phyloP scores from a whole-genome alignment of 1,140 invertebrate genomes.

The Drosophila novamexicana region DNA sequence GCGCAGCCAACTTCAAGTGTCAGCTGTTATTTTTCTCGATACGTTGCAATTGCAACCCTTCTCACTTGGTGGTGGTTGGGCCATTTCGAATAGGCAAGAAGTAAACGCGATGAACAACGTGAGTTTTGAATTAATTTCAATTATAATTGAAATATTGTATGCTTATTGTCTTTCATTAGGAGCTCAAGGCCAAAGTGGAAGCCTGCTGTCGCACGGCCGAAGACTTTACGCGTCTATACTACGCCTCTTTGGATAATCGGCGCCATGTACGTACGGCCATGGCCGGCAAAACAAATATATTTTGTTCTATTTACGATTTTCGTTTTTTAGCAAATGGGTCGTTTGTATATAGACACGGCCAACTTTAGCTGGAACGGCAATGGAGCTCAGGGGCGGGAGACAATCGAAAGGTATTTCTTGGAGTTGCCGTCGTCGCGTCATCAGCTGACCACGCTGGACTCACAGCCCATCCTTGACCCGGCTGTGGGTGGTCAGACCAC shows the following conservation, averaged over 20 bases:
- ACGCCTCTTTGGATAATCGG: conserved; percentile 92
- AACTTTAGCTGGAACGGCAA: conserved; percentile 95
- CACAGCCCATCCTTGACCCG: conserved; percentile 90
- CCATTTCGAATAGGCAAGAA: not conserved
- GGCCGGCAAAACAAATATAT: conserved; percentile 17
- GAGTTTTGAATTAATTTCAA: not conserved
- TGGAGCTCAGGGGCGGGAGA: conserved; percentile 89
- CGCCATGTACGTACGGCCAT: conserved; percentile 88
- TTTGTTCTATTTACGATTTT: not conserved
- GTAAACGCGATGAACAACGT: conserved; percentile 34
- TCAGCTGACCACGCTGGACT: conserved; percentile 89
- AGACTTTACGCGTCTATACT: conserved; percentile 93
- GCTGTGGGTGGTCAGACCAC: conserved; percentile 89
- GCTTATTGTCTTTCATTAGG: conserved; percentile 11
- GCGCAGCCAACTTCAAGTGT: not conserved
- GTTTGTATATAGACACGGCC: conserved; percentile 92
- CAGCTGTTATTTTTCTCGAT: not conserved
- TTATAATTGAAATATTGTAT: not conserved
- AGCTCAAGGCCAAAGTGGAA: conserved; percentile 87
- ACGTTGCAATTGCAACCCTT: not conserved
- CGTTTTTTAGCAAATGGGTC: conserved; percentile 87
- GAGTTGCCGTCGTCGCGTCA: conserved; percentile 90
- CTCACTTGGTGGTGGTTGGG: too few species aligned
- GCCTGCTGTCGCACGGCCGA: conserved; percentile 91
- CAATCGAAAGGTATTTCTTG: conserved; percentile 91